A percentile compares a stretch with the other conserved stretches of the same genome.
phyloP scores from a whole-genome alignment of 2,113 vertebrate genomes.

The Sciurus niger region DNA sequence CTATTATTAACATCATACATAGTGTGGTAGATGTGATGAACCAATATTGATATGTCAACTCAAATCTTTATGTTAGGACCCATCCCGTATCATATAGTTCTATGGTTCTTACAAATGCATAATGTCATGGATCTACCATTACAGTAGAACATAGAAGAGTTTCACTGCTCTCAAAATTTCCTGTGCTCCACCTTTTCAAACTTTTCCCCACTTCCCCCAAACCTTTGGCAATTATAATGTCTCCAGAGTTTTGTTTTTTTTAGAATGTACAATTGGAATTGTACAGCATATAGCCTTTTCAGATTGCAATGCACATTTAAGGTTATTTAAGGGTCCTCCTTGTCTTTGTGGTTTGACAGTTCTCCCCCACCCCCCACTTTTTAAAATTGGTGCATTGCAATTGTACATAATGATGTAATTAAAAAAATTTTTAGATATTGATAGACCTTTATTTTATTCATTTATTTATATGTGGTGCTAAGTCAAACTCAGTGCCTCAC shows the following conservation, averaged over 20 bases:
- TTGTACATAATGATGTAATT: too few relatives aligned
- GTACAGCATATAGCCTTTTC: background rate
- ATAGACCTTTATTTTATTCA: too few relatives aligned
- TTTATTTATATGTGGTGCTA: too few relatives aligned
- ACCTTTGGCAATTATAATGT: background rate
- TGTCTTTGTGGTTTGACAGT: background rate
- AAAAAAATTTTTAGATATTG: too few relatives aligned
- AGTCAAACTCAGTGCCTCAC: too few relatives aligned
- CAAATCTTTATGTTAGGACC: background rate
- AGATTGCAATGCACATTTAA: background rate
- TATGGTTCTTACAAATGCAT: conserved; percentile 44
- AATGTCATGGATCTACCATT: background rate
- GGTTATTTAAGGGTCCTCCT: background rate
- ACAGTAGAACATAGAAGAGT: background rate
- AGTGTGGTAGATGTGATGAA: background rate
- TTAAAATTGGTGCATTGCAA: too few relatives aligned
- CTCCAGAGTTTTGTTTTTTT: conserved; percentile 27
- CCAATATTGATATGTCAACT: conserved; percentile 2
- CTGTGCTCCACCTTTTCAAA: background rate
- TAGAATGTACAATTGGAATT: background rate
- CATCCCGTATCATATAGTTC: background rate
- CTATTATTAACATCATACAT: conserved; percentile 9
- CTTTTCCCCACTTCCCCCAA: background rate
- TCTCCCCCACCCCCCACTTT: too few relatives aligned
- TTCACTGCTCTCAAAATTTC: background rate